Percentiles rank a stretch among this genome's conserved stretches.
Evolutionary conservation across 2,113 vertebrate species (phyloP).

Genomic region (Fulica atra): DNA sequence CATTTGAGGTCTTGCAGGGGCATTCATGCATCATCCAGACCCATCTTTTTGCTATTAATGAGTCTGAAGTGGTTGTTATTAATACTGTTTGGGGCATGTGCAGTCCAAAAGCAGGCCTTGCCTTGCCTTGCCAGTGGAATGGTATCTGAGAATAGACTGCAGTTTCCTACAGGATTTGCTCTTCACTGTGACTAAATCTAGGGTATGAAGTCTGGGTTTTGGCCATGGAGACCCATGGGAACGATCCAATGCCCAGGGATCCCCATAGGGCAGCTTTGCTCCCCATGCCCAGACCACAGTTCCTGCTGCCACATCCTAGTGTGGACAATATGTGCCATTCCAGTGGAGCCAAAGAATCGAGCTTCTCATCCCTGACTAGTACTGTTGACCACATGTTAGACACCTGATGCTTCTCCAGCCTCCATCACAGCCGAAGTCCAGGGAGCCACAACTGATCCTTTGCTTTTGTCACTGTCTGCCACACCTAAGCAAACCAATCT

Average conservation of each 20-base stretch:
- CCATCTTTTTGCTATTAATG: neutral
- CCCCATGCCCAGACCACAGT: neutral
- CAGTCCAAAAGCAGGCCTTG: neutral
- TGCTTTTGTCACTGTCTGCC: neutral
- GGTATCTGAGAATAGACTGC: neutral
- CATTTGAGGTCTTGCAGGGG: neutral
- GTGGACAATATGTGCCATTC: neutral
- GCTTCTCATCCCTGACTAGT: neutral
- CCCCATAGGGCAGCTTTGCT: neutral
- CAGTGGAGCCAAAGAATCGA: accelerated
- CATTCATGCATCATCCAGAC: neutral
- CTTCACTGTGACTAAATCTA: neutral
- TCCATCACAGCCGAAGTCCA: neutral
- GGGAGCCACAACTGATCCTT: neutral
- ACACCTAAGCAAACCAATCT: neutral
- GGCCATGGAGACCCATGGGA: neutral
- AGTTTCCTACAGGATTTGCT: neutral
- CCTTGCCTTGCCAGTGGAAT: neutral
- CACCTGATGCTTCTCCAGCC: neutral
- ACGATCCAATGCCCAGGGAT: neutral
- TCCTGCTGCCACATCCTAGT: accelerated
- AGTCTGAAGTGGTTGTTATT: neutral
- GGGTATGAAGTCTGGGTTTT: neutral
- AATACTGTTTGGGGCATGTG: neutral
- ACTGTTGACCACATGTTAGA: accelerated